Conservation (phyloP, 2,888 invertebrate species). For the Drosophila macrospina region DNA sequence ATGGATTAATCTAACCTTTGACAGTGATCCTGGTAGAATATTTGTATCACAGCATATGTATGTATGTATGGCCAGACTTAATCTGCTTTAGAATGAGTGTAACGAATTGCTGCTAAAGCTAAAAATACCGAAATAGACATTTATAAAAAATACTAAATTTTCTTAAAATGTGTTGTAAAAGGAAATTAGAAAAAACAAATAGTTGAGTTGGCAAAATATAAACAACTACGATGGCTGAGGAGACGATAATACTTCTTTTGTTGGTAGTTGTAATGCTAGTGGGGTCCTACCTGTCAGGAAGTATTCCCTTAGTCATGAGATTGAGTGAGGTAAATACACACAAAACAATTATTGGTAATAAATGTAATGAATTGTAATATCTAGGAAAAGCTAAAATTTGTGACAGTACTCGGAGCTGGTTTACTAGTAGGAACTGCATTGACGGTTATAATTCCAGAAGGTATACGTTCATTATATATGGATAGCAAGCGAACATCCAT, state of each 20-base stretch:
- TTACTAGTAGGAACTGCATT: conserved; percentile 98
- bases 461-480: conserved; percentile 92
- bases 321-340: conserved; percentile 94
- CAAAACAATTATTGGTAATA: conserved; percentile 66
- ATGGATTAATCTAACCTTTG: too few species aligned
- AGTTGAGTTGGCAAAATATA: conserved; percentile 59
- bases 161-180: background rate
- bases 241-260: conserved; percentile 92
- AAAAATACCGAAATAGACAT: background rate
- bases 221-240: conserved; percentile 86
- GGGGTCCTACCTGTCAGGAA: conserved; percentile 97
- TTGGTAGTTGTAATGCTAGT: conserved; percentile 96
- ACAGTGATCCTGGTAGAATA: too few species aligned
- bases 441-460: conserved; percentile 99
- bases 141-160: too few species aligned
- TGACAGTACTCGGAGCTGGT: conserved; percentile 98
- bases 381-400: conserved; percentile 96
- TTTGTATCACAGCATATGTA: too few species aligned
- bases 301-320: conserved; percentile 96
- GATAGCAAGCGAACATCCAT: conserved; percentile 68
- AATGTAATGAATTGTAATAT: background rate
- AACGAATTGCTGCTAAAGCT: background rate
- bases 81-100: background rate
- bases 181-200: conserved; percentile 6
- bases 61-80: too few species aligned